Base-by-base conservation (phyloP, 2,888 invertebrate genomes). In the Agapostemon virescens region DNA sequence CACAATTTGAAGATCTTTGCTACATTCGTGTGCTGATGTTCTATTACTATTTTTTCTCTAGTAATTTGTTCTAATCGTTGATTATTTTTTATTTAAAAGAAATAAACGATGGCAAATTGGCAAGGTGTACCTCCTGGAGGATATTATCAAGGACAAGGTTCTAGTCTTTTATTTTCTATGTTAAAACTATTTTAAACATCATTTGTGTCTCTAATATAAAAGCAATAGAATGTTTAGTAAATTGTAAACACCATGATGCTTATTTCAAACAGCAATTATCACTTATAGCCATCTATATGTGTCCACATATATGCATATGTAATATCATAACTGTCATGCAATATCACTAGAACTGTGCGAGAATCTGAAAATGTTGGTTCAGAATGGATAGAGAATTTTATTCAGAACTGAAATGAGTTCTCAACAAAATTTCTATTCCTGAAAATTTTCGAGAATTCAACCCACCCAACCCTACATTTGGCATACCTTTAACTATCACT, bases 71-170 rank as follows among this genome's bases (percentile, higher is more conserved):
- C 81, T 90, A 90, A 90, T 79, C 70, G 81, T 77, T 87, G 85
- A 76, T 88, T 91, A 42, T 90, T 91, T 92, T 92, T 90, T 91
- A 92, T 91, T 77, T 81, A 88, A 88, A 85, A 77, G 80, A 83
- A 81, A 81, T 77, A 79, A 77, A 91, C 89, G 90, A 93, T 93
- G 92, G 84, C 92, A 74, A 91, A 90, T 83, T 92, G 92, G 92
- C 91, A 92, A 87, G 89, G 87, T 83, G 86, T 88, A 86, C 92
- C 90, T 63, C 91, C 90, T 83, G 85, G 89, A 66, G 93, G 92
- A 88, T 92, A 77, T 89, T 90, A 92, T 85, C 90, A 91, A 85
- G 90, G 90, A 84, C 92, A 92, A 93, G 93, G 93, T 93, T 89
- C 78, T 85, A 74, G 86, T 85, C 69, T 5, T 81, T 82, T 86